Conservation (phyloP, 35 echinoderm and acorn worm species). For the Ophiothrix spiculata region DNA sequence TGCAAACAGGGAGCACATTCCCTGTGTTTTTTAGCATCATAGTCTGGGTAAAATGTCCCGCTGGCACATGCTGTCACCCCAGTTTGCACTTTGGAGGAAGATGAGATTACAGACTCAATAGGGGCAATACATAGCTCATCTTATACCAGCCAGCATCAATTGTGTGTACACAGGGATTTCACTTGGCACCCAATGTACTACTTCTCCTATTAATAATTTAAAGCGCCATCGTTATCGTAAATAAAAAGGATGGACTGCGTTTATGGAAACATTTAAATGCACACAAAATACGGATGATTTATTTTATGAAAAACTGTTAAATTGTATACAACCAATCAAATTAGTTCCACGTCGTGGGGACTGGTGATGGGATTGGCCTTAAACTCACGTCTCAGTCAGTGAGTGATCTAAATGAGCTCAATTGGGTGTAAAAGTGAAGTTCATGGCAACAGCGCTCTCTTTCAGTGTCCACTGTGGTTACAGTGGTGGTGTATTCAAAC, state of each 20-base stretch:
- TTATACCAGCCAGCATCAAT: not conserved
- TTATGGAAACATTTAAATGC: not conserved
- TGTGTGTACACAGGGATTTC: no score
- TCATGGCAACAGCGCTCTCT: not conserved
- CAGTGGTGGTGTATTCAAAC: not conserved
- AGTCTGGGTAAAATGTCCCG: not conserved
- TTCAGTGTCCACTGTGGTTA: not conserved
- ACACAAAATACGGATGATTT: constrained; percentile 5
- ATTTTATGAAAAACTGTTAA: constrained; percentile 4
- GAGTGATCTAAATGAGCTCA: not conserved
- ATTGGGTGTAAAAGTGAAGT: not conserved
- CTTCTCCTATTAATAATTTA: no score
- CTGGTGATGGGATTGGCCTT: not conserved
- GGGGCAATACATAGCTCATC: not conserved
- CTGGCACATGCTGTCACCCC: not conserved
- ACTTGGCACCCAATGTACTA: no score
- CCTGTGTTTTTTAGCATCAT: not conserved
- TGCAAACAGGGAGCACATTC: not conserved
- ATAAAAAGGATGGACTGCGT: not conserved
- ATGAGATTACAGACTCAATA: not conserved
- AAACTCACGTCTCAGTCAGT: not conserved
- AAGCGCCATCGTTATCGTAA: not conserved
- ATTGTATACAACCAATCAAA: not conserved
- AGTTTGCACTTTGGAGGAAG: not conserved
- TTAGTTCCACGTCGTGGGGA: not conserved